Base-by-base conservation (phyloP, 1,140 invertebrate genomes). In the Cecropterus lyciades region DNA sequence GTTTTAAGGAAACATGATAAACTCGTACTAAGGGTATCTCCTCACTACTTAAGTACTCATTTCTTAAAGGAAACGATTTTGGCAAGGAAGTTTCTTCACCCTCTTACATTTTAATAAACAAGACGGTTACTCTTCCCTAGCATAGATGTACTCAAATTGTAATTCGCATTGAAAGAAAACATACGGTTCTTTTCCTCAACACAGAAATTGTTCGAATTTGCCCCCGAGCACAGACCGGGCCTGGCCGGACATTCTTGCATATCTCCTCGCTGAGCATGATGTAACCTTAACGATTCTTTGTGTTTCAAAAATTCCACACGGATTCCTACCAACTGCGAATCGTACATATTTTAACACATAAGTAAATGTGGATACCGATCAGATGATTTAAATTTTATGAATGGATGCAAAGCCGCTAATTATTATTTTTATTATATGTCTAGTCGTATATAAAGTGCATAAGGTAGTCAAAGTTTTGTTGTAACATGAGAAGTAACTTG, bases 251-350 rank as follows among this genome's bases (percentile, higher is more conserved):
- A 55, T 56, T 63, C 66, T 63, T 68, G 60, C 46, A 56, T 68
- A 53, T 45, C 56, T 67, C 52, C 53, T 20, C 53, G 16, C 33
- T 7, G 37, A 56, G 52, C 65, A 62, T 62, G 56, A 52, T 69
- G 67, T 69, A 63, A 69, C 67, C 59, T 48, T 67, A 67, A 67
- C 62, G 67, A 55, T 57, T 69, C 59, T 57, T 69, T 56, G 67
- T 69, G 67, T 69, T 69, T 65, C 43, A 56, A 69, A 55, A 69
- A 64, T 69, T 69, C 53, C 59, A 63, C 10, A 63, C 49, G 45
- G 48, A 62, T 68, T 37, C 37, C 55, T 45, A 27, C 55, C 55
- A 43, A 57, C 42, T 46, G 56, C 56, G 20, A 24, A 59, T 59
- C 20, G 51, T 53, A 40, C 30, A 53, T 40, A 53, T 53, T 24